These are phyloP conservation scores for Malurus splendens DNA, from an alignment of 2,797 vertebrate species.

Conservation along the genomic window DNA sequence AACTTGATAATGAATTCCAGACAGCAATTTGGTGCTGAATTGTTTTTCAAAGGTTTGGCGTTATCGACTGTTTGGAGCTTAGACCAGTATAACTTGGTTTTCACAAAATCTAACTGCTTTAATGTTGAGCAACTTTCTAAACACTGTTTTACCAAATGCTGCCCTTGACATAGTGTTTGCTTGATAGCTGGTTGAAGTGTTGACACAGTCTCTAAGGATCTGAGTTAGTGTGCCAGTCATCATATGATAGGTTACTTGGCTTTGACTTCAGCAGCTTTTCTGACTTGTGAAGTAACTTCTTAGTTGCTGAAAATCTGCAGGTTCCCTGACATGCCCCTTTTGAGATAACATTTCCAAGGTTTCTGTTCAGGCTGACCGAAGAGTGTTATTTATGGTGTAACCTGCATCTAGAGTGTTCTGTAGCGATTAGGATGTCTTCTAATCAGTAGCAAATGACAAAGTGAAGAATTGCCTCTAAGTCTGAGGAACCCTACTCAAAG, in stretches of 20 bases:
- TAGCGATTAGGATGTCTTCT: neutral
- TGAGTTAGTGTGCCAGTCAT: neutral
- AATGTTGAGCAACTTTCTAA: neutral
- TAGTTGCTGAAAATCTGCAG: neutral
- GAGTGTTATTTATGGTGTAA: neutral
- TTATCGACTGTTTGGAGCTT: neutral
- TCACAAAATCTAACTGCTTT: neutral
- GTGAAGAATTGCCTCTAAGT: neutral
- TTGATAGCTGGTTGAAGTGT: neutral
- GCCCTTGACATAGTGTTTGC: neutral
- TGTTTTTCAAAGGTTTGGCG: neutral
- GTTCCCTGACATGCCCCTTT: fast-evolving
- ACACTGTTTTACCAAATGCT: neutral
- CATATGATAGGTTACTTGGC: neutral
- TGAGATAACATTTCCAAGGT: neutral
- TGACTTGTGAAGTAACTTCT: neutral
- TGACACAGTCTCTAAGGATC: neutral
- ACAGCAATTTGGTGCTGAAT: neutral
- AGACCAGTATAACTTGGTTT: neutral
- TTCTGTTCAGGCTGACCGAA: neutral
- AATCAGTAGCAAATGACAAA: neutral
- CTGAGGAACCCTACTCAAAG: neutral
- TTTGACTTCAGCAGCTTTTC: neutral
- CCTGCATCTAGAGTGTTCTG: neutral
- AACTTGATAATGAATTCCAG: neutral